phyloP scores from a whole-genome alignment of 1,140 invertebrate species.

The Drosophila ercepeae region DNA sequence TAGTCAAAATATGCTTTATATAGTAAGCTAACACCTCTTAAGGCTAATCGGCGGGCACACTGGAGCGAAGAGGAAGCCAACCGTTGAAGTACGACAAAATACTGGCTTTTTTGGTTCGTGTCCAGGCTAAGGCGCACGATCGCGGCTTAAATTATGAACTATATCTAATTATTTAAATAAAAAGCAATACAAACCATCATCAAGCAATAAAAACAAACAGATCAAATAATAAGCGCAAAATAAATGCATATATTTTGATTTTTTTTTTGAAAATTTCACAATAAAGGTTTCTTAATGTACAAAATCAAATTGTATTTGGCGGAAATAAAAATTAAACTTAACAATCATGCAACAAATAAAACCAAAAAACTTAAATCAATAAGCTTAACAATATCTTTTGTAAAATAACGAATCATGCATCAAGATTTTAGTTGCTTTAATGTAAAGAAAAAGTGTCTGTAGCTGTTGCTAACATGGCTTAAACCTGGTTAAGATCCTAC shows the following conservation, averaged over 20 bases:
- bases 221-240: slow-evolving; percentile 26
- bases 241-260: slow-evolving; percentile 11
- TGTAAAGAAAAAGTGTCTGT: slow-evolving; percentile 51
- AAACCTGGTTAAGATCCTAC: background rate
- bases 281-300: slow-evolving; percentile 16
- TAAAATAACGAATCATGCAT: slow-evolving; percentile 26
- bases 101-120: background rate
- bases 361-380: background rate
- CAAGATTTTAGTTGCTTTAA: slow-evolving; percentile 17
- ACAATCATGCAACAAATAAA: slow-evolving; percentile 25
- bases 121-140: background rate
- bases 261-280: slow-evolving; percentile 15
- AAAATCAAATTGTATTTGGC: slow-evolving; percentile 19
- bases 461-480: slow-evolving; percentile 2
- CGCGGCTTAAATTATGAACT: background rate
- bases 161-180: slow-evolving; percentile 8
- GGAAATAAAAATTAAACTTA: slow-evolving; percentile 23
- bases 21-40: too few relatives aligned
- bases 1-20: too few relatives aligned
- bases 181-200: slow-evolving; percentile 38
- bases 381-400: background rate
- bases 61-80: background rate
- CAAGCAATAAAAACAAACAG: slow-evolving; percentile 31
- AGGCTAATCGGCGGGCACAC: background rate
- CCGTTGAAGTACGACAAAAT: background rate